These are phyloP conservation scores for Teleogryllus occipitalis DNA, from an alignment of 1,140 invertebrate species.

Conservation along the genomic window DNA sequence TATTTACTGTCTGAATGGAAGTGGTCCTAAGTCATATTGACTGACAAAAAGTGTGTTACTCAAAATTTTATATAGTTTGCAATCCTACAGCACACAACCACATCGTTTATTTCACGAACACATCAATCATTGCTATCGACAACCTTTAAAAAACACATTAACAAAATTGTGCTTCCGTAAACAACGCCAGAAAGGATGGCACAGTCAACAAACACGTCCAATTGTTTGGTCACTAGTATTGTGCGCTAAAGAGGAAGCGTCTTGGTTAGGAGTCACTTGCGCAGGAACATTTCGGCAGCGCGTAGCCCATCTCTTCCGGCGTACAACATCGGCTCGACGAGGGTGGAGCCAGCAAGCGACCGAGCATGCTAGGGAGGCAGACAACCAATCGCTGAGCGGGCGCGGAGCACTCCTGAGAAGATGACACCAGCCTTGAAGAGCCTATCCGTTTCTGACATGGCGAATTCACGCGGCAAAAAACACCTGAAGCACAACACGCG, in stretches of 20 bases:
- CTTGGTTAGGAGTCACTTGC: not conserved
- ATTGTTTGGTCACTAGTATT: not conserved
- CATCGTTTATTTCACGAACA: not conserved
- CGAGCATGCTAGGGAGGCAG: constrained; percentile 9
- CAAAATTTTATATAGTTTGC: not conserved
- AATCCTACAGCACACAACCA: not conserved
- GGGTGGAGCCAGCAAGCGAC: not conserved
- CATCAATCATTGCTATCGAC: not conserved
- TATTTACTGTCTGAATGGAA: not conserved
- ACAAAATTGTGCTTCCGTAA: not conserved
- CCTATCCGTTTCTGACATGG: not conserved
- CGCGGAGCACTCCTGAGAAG: not conserved
- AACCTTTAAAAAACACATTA: not conserved
- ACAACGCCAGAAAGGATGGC: not conserved
- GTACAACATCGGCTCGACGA: not conserved
- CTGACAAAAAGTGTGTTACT: not conserved
- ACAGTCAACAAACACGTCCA: not conserved
- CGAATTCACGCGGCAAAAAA: not conserved
- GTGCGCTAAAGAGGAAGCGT: not conserved
- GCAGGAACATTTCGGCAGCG: not conserved
- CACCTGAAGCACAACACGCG: not conserved
- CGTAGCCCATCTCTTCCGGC: not conserved
- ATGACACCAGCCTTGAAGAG: not conserved
- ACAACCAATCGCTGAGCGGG: not conserved
- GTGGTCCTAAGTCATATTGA: not conserved